A percentile compares a stretch with the other conserved stretches of the same genome.
Conservation (phyloP, 2,113 vertebrate genomes). For the Engystomops pustulosus region DNA sequence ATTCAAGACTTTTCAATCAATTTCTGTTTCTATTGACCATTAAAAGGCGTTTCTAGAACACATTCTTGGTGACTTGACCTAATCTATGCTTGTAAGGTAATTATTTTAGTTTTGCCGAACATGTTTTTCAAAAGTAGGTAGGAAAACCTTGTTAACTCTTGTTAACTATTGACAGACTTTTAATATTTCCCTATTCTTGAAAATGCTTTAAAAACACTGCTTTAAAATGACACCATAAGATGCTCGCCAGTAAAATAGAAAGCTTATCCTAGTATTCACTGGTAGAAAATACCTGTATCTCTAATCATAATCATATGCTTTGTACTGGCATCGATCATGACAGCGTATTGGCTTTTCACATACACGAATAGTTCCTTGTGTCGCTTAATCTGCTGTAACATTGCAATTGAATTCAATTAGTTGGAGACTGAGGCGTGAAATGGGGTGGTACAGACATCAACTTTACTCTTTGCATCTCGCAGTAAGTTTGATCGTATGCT, state of each 20-base stretch:
- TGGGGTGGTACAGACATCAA: constrained; percentile 22
- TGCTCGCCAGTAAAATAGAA: background rate
- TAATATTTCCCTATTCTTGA: background rate
- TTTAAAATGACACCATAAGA: background rate
- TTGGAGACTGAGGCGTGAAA: constrained; percentile 23
- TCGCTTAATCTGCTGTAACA: constrained; percentile 30
- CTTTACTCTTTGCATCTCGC: background rate
- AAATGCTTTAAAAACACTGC: too few species aligned
- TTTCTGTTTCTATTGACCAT: too few species aligned
- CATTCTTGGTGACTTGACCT: too few species aligned
- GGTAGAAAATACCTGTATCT: constrained; percentile 7
- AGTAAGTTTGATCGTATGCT: constrained; percentile 29
- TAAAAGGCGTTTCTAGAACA: too few species aligned
- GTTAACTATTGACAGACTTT: background rate
- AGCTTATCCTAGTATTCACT: constrained; percentile 2
- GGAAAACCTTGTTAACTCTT: background rate
- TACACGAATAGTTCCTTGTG: constrained; percentile 2
- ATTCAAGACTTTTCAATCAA: too few species aligned
- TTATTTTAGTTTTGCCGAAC: background rate
- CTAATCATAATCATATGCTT: constrained; percentile 10
- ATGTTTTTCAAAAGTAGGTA: background rate
- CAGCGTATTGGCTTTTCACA: constrained; percentile 11
- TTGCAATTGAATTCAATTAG: constrained; percentile 50
- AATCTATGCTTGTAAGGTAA: background rate
- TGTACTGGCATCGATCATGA: constrained; percentile 4